Base-by-base conservation (phyloP, 1,140 invertebrate genomes). In the Formica exsecta region DNA sequence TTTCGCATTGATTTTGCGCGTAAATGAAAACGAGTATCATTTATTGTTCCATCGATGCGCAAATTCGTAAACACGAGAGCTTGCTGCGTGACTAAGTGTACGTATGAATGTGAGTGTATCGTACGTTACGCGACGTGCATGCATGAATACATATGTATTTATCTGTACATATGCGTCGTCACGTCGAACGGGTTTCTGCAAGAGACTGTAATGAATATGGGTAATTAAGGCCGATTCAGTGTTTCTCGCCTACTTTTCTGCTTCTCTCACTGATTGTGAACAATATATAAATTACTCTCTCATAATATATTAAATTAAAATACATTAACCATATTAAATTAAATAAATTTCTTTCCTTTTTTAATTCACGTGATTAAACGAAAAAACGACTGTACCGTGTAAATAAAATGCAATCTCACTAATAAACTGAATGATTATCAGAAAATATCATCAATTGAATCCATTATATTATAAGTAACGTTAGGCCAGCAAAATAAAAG, bases 161-260 rank as follows among this genome's bases (percentile, higher is more conserved):
- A 68, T 68, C 32, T 80, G 61, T 62, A 74, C 38, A 83, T 38
- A 83, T n/a, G 54, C 54, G 25, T 61, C 25, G 25, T 81, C 54
- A 81, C 54, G 61, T 61, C 25, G 25, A 83, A 29, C 25, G 68
- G 36, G 13, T 62, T 83, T 73, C 54, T 62, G 68, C 68, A 83
- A 83, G 19, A 73, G 36, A 61, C 38, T 74, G 68, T 61, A 73
- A 13, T 73, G 68, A 74, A 54, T 83, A 83, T 74, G 54, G 16
- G 38, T 57, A 83, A 61, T 83, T 83, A 83, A 83, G 79, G 38
- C 79, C 79, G 79, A 83, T 83, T 81, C 54, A 83, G 54, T 54
- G 51, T 80, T 57, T 68, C 16, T 29, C 48, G 44, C 36, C 19
- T 38, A 29, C 54, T 74, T 74, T 25, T 73, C 19, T 41, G 16